phyloP scores from a whole-genome alignment of 2,113 vertebrate species.

The Balaeniceps rex region DNA sequence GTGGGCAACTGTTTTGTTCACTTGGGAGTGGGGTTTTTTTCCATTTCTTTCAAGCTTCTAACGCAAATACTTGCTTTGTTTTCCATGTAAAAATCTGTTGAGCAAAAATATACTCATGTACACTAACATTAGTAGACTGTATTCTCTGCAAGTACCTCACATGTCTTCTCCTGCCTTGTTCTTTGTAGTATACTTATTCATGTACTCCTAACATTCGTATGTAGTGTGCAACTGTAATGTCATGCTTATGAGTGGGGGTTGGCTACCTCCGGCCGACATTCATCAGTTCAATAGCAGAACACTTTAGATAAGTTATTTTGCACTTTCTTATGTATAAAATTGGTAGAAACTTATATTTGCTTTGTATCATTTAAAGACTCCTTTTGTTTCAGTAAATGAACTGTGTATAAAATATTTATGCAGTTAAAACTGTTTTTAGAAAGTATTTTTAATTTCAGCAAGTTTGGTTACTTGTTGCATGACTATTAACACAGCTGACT shows the following conservation, averaged over 20 bases:
- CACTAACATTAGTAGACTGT: conserved; percentile 39
- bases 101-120: conserved; percentile 26
- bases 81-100: conserved; percentile 50
- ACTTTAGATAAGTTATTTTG: conserved; percentile 87
- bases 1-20: conserved; percentile 71
- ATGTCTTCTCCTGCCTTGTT: conserved; percentile 61
- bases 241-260: conserved; percentile 69
- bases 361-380: conserved; percentile 85
- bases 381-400: conserved; percentile 87
- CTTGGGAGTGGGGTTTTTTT: conserved; percentile 9
- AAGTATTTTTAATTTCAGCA: conserved; percentile 97
- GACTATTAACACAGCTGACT: conserved; percentile 98
- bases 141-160: conserved; percentile 69
- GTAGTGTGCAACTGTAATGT: conserved; percentile 78
- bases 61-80: conserved; percentile 53
- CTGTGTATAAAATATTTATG: conserved; percentile 99
- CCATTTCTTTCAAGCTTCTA: conserved; percentile 43
- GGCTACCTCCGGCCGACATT: conserved; percentile 65
- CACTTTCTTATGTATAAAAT: conserved; percentile 92
- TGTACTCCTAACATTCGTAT: conserved; percentile 69
- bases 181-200: conserved; percentile 47
- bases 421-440: conserved; percentile 92
- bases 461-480: conserved; percentile 99
- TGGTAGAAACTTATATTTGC: conserved; percentile 83
- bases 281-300: conserved; percentile 76